Percentiles rank a stretch among this genome's conserved stretches.
These are phyloP conservation scores for Hoplias malabaricus DNA, from an alignment of 2,113 vertebrate genomes.

Conservation along the genomic window DNA sequence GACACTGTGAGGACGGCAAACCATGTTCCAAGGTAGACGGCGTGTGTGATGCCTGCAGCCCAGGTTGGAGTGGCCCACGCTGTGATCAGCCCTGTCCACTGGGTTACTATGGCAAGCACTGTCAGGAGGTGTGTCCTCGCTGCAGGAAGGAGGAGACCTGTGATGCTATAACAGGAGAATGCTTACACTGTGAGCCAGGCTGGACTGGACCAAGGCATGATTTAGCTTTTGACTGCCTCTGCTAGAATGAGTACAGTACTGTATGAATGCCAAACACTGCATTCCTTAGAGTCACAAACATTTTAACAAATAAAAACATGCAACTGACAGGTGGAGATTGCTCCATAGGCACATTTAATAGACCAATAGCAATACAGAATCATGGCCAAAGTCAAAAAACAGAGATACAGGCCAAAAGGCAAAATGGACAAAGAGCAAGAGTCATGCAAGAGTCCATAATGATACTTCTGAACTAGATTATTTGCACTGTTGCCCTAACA, in stretches of 20 bases:
- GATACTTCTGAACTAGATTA: no score
- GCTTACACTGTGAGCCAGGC: constrained; percentile 81
- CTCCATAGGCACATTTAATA: no score
- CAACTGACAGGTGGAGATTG: no score
- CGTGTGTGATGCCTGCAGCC: constrained; percentile 78
- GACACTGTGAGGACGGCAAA: constrained; percentile 76
- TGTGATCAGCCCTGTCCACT: constrained; percentile 77
- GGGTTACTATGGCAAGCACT: constrained; percentile 80
- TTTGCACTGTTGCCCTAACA: no score
- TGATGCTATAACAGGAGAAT: constrained; percentile 76
- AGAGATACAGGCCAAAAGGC: no score
- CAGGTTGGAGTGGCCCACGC: constrained; percentile 85
- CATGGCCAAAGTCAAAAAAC: no score
- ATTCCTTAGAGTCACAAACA: no score
- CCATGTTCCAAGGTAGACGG: constrained; percentile 81
- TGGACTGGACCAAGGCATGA: constrained; percentile 82
- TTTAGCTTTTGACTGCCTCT: neutral
- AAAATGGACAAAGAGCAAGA: no score
- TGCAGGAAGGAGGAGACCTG: constrained; percentile 79
- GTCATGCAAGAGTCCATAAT: no score
- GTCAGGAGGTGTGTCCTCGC: constrained; percentile 76
- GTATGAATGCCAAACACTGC: neutral
- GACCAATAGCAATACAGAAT: no score
- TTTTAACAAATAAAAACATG: no score
- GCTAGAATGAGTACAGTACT: neutral